These are phyloP conservation scores for Dione vanillae DNA, from an alignment of 2,888 invertebrate species.

Conservation along the genomic window DNA sequence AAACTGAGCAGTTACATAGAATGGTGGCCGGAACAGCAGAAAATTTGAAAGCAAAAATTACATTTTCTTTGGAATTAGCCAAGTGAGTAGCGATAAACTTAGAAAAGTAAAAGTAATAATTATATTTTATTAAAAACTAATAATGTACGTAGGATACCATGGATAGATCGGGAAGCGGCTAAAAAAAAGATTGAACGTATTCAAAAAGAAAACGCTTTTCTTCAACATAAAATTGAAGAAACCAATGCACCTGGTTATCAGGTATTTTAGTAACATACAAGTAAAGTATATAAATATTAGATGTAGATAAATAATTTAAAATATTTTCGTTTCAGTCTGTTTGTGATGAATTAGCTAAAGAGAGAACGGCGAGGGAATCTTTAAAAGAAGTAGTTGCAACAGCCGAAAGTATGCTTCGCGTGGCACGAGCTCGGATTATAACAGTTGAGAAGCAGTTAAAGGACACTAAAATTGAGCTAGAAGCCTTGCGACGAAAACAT, in stretches of 20 bases:
- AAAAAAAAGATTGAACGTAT: conserved; percentile 66
- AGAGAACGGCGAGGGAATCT: conserved; percentile 68
- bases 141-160: conserved; percentile 61
- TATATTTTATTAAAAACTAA: not conserved
- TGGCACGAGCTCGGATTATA: conserved; percentile 70
- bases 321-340: conserved; percentile 52
- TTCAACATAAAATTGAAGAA: conserved; percentile 68
- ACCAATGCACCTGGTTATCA: conserved; percentile 48
- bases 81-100: conserved; percentile 57
- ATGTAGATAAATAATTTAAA: not conserved
- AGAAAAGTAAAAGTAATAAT: not conserved
- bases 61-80: conserved; percentile 62
- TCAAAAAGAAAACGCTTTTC: conserved; percentile 65
- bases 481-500: conserved; percentile 65
- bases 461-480: conserved; percentile 65
- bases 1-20: conserved; percentile 68
- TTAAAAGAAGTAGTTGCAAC: conserved; percentile 69
- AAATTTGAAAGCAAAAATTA: conserved; percentile 69
- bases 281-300: not conserved
- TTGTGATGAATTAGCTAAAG: conserved; percentile 66
- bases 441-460: conserved; percentile 72
- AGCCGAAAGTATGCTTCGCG: conserved; percentile 74
- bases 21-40: conserved; percentile 65
- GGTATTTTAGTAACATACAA: conserved; percentile 48
- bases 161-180: conserved; percentile 71